Percentiles rank a stretch among this genome's conserved stretches.
These are phyloP conservation scores for Metellina segmentata DNA, from an alignment of 2,888 invertebrate genomes.

Conservation along the genomic window DNA sequence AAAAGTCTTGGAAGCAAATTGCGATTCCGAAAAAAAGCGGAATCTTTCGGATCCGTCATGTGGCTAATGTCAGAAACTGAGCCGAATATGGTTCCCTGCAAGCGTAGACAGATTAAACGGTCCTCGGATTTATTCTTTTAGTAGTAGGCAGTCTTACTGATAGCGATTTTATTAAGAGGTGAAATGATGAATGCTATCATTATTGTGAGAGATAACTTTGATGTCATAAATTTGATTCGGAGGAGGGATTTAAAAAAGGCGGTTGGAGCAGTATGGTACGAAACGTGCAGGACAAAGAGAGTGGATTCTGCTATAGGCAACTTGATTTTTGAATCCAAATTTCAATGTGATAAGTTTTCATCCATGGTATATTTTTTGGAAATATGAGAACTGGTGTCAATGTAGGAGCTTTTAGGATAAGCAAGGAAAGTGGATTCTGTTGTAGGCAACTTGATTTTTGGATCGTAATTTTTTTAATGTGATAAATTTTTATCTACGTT, in stretches of 20 bases:
- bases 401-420: no score
- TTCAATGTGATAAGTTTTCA: no score
- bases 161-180: constrained; percentile 40
- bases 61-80: constrained; percentile 35
- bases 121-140: constrained; percentile 43
- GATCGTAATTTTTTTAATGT: no score
- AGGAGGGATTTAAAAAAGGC: constrained; percentile 1
- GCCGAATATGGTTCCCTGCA: constrained; percentile 1
- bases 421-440: no score
- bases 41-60: not conserved
- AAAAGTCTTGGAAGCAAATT: constrained; percentile 13
- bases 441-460: no score
- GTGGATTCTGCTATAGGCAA: no score
- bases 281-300: no score
- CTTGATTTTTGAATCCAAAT: no score
- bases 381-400: no score
- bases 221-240: constrained; percentile 24
- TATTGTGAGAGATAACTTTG: not conserved
- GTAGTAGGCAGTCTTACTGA: constrained; percentile 40
- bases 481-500: no score
- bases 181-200: constrained; percentile 39
- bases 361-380: no score
- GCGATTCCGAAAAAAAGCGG: not conserved
- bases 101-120: constrained; percentile 54
- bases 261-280: no score